Evolutionary conservation across 2,113 vertebrate genomes (phyloP).

Genomic region (Rhagologus leucostigma): DNA sequence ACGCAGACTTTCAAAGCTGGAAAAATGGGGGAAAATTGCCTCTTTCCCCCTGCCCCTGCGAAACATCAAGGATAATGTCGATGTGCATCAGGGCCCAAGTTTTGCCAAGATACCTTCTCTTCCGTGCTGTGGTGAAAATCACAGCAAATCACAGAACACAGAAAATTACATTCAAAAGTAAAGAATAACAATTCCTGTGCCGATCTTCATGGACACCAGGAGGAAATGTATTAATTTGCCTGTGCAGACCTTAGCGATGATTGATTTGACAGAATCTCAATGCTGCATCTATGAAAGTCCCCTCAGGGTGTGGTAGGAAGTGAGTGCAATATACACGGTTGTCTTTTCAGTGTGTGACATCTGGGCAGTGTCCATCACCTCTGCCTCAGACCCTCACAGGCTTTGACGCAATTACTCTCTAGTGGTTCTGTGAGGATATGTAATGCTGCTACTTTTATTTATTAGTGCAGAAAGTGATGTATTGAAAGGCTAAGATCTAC

Average conservation of each 20-base stretch:
- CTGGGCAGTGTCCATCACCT: not conserved
- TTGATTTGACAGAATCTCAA: not conserved
- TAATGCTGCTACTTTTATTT: not conserved
- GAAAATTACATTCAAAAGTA: not conserved
- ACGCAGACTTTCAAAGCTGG: not conserved
- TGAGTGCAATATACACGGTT: not conserved
- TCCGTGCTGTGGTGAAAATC: not conserved
- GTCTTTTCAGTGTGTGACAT: not conserved
- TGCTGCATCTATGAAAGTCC: not conserved
- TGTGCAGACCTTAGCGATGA: not conserved
- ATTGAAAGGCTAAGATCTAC: not conserved
- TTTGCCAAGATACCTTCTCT: not conserved
- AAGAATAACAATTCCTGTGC: not conserved
- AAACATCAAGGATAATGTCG: not conserved
- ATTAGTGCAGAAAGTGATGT: not conserved
- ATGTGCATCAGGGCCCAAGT: not conserved
- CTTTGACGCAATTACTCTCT: not conserved
- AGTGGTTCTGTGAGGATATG: not conserved
- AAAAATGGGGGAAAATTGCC: rapidly evolving
- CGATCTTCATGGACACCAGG: not conserved
- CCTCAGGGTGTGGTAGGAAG: not conserved
- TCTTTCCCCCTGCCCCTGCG: not conserved
- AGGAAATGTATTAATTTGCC: not conserved
- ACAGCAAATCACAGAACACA: not conserved
- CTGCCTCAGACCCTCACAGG: not conserved